Evolutionary conservation across 1,140 invertebrate genomes (phyloP).

Genomic region (Mylabris phalerata): DNA sequence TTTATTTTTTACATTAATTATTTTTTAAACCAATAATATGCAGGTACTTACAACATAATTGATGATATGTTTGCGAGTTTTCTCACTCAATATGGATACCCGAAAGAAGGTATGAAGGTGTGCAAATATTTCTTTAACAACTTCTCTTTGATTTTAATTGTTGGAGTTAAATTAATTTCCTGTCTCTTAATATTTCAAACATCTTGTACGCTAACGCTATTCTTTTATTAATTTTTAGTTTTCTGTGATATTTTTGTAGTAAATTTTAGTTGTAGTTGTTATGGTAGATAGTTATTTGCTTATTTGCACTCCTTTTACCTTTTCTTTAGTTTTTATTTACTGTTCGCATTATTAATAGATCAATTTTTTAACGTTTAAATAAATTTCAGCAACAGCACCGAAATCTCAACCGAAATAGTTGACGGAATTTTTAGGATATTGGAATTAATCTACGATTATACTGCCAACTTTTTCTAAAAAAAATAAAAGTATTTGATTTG

Average conservation of each 20-base stretch:
- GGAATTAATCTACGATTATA: constrained; percentile 15
- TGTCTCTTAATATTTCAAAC: no score
- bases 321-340: neutral
- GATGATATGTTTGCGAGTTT: constrained; percentile 34
- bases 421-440: neutral
- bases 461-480: constrained; percentile 7
- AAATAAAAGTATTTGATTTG: constrained; percentile 12
- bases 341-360: neutral
- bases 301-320: constrained; percentile 16
- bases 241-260: neutral
- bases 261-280: neutral
- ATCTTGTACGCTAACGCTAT: no score
- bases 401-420: constrained; percentile 19
- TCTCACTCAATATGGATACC: constrained; percentile 30
- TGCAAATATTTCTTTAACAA: constrained; percentile 4
- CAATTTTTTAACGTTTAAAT: constrained; percentile 2
- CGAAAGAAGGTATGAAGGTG: constrained; percentile 28
- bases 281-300: neutral
- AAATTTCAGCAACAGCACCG: constrained; percentile 15
- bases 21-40: neutral
- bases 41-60: constrained; percentile 32
- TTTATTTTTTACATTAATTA: no score
- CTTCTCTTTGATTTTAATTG: constrained; percentile 4
- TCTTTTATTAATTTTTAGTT: no score
- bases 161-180: neutral